These are phyloP conservation scores for Drosophila suzukii DNA, from an alignment of 1,140 invertebrate genomes.

Conservation along the genomic window DNA sequence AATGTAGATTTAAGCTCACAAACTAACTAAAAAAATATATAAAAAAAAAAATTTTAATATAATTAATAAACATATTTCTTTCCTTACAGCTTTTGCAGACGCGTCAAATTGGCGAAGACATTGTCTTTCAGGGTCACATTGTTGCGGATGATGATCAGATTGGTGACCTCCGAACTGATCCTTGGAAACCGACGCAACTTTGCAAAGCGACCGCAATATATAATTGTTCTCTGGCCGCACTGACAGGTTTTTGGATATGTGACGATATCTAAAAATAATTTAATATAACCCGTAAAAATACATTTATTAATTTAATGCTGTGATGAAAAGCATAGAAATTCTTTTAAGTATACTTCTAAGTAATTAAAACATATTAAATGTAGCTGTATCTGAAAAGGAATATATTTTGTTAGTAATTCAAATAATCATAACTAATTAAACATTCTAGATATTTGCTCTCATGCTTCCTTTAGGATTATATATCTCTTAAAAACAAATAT, in stretches of 20 bases:
- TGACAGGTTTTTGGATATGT: slow-evolving; percentile 75
- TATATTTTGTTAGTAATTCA: no score
- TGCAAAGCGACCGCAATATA: slow-evolving; percentile 68
- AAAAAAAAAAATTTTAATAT: neutral
- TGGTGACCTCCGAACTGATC: slow-evolving; percentile 70
- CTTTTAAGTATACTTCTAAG: no score
- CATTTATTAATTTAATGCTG: no score
- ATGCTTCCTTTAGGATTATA: no score
- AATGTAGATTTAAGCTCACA: neutral
- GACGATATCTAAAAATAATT: slow-evolving; percentile 51
- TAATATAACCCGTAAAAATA: no score
- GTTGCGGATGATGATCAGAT: slow-evolving; percentile 69
- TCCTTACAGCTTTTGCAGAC: slow-evolving; percentile 65
- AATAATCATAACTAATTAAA: no score
- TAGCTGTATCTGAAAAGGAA: no score
- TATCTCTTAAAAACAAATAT: neutral
- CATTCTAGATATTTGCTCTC: no score
- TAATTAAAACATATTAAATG: no score
- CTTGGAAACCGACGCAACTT: slow-evolving; percentile 60
- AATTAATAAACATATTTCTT: no score
- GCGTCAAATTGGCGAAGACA: slow-evolving; percentile 58
- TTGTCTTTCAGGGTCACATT: slow-evolving; percentile 65
- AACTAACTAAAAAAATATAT: no score
- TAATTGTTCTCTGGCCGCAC: slow-evolving; percentile 58
- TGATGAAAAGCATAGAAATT: no score